Conservation (phyloP, 2,888 invertebrate genomes). For the Aphidoletes aphidimyza region DNA sequence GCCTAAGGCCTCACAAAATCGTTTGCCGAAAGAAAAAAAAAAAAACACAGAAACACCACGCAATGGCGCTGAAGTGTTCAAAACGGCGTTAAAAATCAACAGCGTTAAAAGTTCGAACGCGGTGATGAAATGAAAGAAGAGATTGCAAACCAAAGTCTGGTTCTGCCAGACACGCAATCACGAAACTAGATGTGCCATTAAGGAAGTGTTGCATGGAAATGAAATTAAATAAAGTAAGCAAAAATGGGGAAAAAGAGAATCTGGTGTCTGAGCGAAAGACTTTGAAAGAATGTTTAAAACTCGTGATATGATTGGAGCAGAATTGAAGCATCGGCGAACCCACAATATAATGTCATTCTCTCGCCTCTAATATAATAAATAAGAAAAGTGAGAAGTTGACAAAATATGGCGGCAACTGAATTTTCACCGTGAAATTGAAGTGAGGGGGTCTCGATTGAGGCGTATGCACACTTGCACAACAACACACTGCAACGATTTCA, state of each 20-base stretch:
- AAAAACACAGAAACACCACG: too few relatives aligned
- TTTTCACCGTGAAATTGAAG: background rate
- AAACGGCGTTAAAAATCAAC: too few relatives aligned
- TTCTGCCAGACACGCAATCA: background rate
- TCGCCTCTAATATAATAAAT: background rate
- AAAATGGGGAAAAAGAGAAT: background rate
- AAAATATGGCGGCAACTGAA: background rate
- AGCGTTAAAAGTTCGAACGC: too few relatives aligned
- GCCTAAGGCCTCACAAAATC: background rate
- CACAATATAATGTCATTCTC: background rate
- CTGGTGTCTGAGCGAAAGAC: background rate
- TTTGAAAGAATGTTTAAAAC: background rate
- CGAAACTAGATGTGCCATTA: background rate
- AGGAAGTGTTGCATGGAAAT: conserved; percentile 38
- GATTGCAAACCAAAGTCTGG: background rate
- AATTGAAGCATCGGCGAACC: background rate
- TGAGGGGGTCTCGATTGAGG: background rate
- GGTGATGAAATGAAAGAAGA: background rate
- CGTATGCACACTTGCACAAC: too few relatives aligned
- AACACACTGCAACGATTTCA: too few relatives aligned
- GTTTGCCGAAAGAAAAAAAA: background rate
- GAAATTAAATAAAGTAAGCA: conserved; percentile 42
- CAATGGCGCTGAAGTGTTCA: too few relatives aligned
- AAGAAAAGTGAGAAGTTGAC: background rate
- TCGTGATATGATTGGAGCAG: conserved; percentile 1